These are phyloP conservation scores for Helarctos malayanus DNA, from an alignment of 2,797 vertebrate genomes.

Conservation along the genomic window DNA sequence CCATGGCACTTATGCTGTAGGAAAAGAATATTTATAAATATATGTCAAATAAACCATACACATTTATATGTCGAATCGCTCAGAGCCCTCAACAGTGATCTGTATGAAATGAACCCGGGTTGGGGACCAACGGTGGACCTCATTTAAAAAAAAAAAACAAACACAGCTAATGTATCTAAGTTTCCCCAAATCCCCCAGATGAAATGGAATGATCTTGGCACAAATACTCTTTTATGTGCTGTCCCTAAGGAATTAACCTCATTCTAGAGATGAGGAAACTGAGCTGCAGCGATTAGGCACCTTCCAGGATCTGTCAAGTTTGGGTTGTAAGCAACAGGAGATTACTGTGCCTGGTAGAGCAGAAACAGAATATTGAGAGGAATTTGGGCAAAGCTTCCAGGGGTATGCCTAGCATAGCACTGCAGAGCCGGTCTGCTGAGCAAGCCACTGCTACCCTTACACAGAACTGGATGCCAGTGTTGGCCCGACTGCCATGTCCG, in stretches of 20 bases:
- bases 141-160: neutral
- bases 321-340: neutral
- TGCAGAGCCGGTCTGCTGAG: neutral
- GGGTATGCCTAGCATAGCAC: neutral
- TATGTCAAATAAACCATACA: too few relatives aligned
- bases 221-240: neutral
- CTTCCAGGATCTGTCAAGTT: neutral
- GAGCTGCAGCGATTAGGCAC: neutral
- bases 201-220: neutral
- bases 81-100: neutral
- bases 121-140: neutral
- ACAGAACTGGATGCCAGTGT: neutral
- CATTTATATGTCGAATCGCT: neutral
- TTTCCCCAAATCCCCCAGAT: neutral
- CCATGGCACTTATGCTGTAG: neutral
- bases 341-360: neutral
- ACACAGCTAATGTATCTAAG: neutral
- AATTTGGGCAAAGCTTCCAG: neutral
- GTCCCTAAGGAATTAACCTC: neutral
- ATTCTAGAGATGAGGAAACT: slow-evolving; percentile 42
- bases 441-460: neutral
- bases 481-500: neutral
- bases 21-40: neutral
- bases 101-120: neutral
- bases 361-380: neutral